phyloP scores from a whole-genome alignment of 1,140 invertebrate genomes.

The Batillaria attramentaria region DNA sequence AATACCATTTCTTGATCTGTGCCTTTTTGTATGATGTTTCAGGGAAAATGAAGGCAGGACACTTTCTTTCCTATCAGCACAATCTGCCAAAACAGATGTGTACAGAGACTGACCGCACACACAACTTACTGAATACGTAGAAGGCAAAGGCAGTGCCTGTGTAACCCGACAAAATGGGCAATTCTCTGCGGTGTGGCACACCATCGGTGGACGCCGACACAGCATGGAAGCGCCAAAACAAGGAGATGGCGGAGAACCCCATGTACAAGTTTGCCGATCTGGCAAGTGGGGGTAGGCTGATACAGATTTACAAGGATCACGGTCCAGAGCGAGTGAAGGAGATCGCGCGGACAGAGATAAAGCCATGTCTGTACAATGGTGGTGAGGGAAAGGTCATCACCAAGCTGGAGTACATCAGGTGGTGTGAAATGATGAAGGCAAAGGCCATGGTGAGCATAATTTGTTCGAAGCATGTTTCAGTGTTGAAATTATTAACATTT shows the following conservation, averaged over 20 bases:
- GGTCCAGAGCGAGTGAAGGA: conserved; percentile 81
- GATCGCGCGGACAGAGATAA: conserved; percentile 89
- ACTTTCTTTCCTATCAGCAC: too few relatives aligned
- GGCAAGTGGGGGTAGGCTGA: conserved; percentile 77
- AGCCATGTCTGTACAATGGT: conserved; percentile 91
- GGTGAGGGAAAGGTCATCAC: conserved; percentile 91
- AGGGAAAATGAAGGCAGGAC: too few relatives aligned
- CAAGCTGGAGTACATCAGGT: conserved; percentile 90
- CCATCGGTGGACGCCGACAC: conserved; percentile 57
- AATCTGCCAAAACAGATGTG: too few relatives aligned
- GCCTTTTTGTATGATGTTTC: too few relatives aligned
- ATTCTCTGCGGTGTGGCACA: neutral
- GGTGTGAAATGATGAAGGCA: conserved; percentile 83
- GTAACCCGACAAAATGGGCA: conserved; percentile 14
- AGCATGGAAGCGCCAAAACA: conserved; percentile 74
- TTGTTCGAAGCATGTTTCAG: neutral
- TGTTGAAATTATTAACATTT: neutral
- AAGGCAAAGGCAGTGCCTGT: too few relatives aligned
- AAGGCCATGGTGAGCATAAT: conserved; percentile 28
- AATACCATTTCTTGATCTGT: too few relatives aligned
- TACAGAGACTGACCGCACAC: too few relatives aligned
- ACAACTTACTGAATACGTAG: too few relatives aligned
- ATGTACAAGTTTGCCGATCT: conserved; percentile 73
- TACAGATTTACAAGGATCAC: conserved; percentile 83
- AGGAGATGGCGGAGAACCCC: conserved; percentile 72